These are phyloP conservation scores for Noturus placidus DNA, from an alignment of 2,113 vertebrate genomes.

Conservation along the genomic window DNA sequence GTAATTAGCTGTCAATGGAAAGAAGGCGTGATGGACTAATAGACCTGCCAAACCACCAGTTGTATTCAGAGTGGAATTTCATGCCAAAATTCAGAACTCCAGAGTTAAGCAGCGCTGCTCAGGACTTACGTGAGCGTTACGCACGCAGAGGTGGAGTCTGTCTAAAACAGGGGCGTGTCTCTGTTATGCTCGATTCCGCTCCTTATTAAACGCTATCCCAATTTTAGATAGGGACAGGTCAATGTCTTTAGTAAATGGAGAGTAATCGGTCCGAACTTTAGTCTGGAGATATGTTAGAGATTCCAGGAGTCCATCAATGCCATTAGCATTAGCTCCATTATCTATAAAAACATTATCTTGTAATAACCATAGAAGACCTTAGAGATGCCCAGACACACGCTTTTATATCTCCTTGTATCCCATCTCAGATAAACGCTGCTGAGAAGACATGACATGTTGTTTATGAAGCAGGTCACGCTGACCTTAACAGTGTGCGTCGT, in stretches of 20 bases:
- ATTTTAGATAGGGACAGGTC: background rate
- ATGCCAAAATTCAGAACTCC: background rate
- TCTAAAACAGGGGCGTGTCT: background rate
- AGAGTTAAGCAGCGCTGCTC: background rate
- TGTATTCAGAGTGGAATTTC: background rate
- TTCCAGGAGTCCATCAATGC: background rate
- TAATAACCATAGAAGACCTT: background rate
- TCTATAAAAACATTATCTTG: background rate
- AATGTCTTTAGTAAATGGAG: slow-evolving; percentile 12
- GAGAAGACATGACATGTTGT: slow-evolving; percentile 13
- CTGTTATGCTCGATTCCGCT: background rate
- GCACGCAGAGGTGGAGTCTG: background rate
- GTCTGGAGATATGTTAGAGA: background rate
- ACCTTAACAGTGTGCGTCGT: background rate
- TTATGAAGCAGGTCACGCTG: background rate
- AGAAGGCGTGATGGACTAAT: slow-evolving; percentile 32
- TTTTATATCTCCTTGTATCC: background rate
- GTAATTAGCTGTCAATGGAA: slow-evolving; percentile 36
- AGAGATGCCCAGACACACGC: background rate
- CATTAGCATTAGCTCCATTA: background rate
- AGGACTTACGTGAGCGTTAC: background rate
- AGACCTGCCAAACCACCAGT: slow-evolving; percentile 19
- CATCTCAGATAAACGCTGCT: background rate
- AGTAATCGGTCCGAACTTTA: slow-evolving; percentile 17
- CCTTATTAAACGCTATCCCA: background rate